These are phyloP conservation scores for Drosophila prosaltans DNA, from an alignment of 1,140 invertebrate genomes.

Conservation along the genomic window DNA sequence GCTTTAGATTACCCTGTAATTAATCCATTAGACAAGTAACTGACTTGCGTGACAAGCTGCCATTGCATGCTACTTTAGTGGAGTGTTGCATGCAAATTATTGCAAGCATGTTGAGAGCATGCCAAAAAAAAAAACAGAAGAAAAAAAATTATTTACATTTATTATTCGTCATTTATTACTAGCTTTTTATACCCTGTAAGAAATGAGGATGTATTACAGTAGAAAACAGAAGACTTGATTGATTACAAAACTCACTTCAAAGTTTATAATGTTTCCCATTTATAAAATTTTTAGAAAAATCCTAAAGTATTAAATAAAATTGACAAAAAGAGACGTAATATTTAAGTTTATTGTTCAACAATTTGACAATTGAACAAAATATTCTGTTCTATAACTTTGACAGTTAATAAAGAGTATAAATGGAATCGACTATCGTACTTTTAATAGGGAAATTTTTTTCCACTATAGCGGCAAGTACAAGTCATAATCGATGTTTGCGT, in stretches of 20 bases:
- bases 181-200: neutral
- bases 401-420: neutral
- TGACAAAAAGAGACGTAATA: too few relatives aligned
- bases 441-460: neutral
- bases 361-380: too few relatives aligned
- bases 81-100: constrained; percentile 74
- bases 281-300: too few relatives aligned
- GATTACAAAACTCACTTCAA: too few relatives aligned
- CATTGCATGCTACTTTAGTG: constrained; percentile 53
- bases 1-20: constrained; percentile 56
- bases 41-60: constrained; percentile 55
- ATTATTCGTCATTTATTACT: constrained; percentile 18
- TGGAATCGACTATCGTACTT: neutral
- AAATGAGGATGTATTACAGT: neutral
- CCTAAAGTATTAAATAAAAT: too few relatives aligned
- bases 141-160: constrained; percentile 54
- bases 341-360: too few relatives aligned
- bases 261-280: too few relatives aligned
- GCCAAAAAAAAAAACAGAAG: constrained; percentile 51
- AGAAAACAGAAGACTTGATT: neutral
- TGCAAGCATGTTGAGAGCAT: constrained; percentile 70
- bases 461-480: constrained; percentile 40
- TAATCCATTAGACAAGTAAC: constrained; percentile 63
- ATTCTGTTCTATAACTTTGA: too few relatives aligned
- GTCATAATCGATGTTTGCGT: constrained; percentile 71